Conservation (phyloP, 1,140 invertebrate genomes). For the Octopus sinensis region DNA sequence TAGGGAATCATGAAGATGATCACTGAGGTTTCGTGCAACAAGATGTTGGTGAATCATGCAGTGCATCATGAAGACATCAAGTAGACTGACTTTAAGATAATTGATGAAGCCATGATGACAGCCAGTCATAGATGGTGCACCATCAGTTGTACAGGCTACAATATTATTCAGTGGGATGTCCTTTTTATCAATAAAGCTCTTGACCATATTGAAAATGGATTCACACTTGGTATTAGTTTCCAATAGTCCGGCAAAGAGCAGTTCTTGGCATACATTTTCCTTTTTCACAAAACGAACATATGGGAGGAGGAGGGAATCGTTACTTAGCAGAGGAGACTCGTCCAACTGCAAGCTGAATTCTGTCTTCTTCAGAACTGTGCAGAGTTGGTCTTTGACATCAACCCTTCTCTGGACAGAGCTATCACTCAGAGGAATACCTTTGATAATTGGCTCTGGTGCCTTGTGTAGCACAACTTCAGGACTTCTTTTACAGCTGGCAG, state of each 20-base stretch:
- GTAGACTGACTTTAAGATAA: background rate
- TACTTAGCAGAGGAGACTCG: background rate
- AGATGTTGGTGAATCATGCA: conserved; percentile 1
- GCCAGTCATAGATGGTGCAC: conserved; percentile 3
- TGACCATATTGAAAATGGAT: conserved; percentile 8
- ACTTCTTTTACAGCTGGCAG: conserved; percentile 4
- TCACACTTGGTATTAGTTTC: conserved; percentile 4
- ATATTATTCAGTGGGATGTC: conserved; percentile 4
- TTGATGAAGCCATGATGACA: background rate
- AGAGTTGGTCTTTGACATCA: background rate
- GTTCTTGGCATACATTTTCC: background rate
- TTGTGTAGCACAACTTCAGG: background rate
- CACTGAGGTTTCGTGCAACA: background rate
- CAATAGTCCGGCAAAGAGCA: background rate
- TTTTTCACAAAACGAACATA: conserved; percentile 8
- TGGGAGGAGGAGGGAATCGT: background rate
- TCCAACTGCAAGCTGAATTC: conserved; percentile 7
- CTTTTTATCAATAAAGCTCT: background rate
- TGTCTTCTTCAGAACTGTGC: conserved; percentile 1
- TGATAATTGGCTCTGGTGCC: conserved; percentile 7
- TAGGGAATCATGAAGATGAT: conserved; percentile 1
- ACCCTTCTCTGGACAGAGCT: conserved; percentile 6
- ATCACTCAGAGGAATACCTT: conserved; percentile 1
- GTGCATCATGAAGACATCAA: conserved; percentile 4
- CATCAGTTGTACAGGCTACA: background rate